Evolutionary conservation across 2,797 vertebrate species (phyloP).

Genomic region (Sebastolobus altivelis): DNA sequence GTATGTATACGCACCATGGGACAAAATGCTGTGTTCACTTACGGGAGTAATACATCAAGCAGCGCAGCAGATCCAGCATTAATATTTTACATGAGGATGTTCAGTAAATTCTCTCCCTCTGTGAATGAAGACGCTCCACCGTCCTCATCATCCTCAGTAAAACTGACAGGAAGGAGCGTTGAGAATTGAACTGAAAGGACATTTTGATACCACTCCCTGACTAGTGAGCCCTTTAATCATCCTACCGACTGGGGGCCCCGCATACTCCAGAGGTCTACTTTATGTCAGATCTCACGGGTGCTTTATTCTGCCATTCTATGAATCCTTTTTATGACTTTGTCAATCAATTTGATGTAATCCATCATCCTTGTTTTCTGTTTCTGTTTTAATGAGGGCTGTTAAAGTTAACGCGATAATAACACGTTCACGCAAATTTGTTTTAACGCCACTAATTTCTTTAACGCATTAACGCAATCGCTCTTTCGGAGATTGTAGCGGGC

Average conservation of each 20-base stretch:
- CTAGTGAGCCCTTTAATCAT: not conserved
- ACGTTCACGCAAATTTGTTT: no score
- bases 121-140: not conserved
- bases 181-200: not conserved
- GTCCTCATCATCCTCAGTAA: not conserved
- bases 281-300: no score
- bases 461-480: no score
- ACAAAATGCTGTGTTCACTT: not conserved
- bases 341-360: not conserved
- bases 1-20: not conserved
- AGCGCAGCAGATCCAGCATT: not conserved
- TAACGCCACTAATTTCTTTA: no score
- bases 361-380: not conserved
- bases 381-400: no score
- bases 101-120: not conserved
- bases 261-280: not conserved
- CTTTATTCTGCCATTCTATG: no score
- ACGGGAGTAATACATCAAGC: constrained; percentile 5
- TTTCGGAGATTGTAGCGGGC: no score
- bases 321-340: no score
- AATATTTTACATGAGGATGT: constrained; percentile 13
- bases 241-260: no score
- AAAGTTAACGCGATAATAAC: no score
- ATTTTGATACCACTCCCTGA: not conserved
- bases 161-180: not conserved